phyloP scores from a whole-genome alignment of 2,888 invertebrate genomes.

The Sarcophaga subvicina region DNA sequence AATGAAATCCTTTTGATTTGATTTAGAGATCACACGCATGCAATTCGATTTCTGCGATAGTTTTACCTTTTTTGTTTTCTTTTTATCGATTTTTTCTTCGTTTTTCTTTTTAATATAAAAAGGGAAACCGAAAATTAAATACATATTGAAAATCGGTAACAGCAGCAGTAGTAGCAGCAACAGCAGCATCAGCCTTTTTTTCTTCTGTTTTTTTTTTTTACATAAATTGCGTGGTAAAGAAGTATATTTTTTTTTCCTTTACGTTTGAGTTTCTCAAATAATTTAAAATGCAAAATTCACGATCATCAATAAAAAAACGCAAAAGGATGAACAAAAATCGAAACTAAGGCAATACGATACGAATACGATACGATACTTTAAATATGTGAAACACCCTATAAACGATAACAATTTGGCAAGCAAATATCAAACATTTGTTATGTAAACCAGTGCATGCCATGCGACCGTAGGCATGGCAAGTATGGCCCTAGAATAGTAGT shows the following conservation, averaged over 20 bases:
- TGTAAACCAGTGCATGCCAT: too few relatives aligned
- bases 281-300: conserved; percentile 67
- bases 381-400: background rate
- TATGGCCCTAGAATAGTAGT: too few relatives aligned
- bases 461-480: too few relatives aligned
- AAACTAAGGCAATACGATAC: background rate
- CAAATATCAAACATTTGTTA: too few relatives aligned
- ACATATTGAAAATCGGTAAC: conserved; percentile 32
- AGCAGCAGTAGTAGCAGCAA: conserved; percentile 6
- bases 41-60: conserved; percentile 42
- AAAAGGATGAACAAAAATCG: background rate
- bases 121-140: conserved; percentile 65
- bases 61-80: background rate
- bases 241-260: conserved; percentile 15
- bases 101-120: conserved; percentile 46
- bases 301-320: conserved; percentile 27
- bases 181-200: background rate
- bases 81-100: background rate
- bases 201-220: conserved; percentile 8
- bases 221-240: conserved; percentile 53
- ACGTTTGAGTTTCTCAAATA: conserved; percentile 49
- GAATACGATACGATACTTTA: background rate
- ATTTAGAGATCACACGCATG: conserved; percentile 66
- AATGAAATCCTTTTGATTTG: conserved; percentile 52
- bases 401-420: too few relatives aligned